Conservation (phyloP, 2,888 invertebrate genomes). For the Griposia aprilina region DNA sequence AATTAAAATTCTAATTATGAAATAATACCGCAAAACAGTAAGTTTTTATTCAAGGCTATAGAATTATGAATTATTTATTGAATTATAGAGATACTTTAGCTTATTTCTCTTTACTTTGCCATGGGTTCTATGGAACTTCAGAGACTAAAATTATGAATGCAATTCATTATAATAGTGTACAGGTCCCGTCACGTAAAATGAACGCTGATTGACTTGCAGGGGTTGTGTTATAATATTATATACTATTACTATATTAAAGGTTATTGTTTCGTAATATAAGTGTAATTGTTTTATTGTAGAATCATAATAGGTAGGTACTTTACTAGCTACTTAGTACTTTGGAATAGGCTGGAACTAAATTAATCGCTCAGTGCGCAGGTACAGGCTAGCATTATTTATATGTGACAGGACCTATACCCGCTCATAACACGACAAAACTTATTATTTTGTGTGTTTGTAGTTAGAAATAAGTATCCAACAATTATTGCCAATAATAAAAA, state of each 20-base stretch:
- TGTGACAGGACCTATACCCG: no score
- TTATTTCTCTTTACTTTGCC: neutral
- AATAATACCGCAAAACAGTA: conserved; percentile 29
- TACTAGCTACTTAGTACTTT: no score
- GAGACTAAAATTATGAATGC: neutral
- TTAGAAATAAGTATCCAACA: neutral
- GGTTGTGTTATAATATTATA: no score
- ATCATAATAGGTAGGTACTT: no score
- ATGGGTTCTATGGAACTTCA: neutral
- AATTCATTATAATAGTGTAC: neutral
- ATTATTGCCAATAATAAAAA: neutral
- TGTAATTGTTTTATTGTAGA: no score
- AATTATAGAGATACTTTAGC: conserved; percentile 6
- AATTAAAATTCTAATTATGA: conserved; percentile 46
- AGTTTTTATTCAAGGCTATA: conserved; percentile 50
- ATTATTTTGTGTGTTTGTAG: neutral
- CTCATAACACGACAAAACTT: neutral
- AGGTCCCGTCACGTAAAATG: no score
- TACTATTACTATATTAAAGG: no score
- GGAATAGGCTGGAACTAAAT: no score
- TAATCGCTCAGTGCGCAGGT: no score
- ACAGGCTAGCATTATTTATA: no score
- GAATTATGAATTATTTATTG: conserved; percentile 46
- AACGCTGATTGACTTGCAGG: no score
- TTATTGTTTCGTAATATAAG: no score